Base-by-base conservation (phyloP, 2,113 vertebrate species). In the Plecotus auritus region DNA sequence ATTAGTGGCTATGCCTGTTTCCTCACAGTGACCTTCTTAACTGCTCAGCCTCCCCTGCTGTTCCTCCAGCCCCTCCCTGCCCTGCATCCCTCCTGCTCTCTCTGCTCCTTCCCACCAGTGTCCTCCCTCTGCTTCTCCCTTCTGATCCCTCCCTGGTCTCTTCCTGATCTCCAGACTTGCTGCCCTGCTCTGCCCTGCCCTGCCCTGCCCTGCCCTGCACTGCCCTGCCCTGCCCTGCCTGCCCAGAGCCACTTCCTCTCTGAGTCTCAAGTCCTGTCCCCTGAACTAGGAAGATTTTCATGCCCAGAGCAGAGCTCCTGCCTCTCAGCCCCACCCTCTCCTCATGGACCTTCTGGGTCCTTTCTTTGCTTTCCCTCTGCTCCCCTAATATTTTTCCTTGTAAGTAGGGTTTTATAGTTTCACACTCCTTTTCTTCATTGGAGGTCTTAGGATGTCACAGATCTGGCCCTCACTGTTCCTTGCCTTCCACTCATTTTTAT, bases 321-420 rank as follows among this genome's bases (percentile, higher is more conserved):
- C 54, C 76, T n/a, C 20, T 10, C 51, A 4, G 32, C 22, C 20
- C 35, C 40, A 42, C 45, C 18, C 51, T 64, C 28, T 64, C 80
- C 56, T 82, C 30, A 0, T 1, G 28, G 54, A 42, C 37, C 45
- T 81, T 30, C 22, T 1, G 12, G 47, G 37, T 22, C 5, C 0
- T 37, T 28, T 66, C 22, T 17, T 16, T 76, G 13, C 40, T 30
- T 64, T 32, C 56, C 54, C 54, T 54, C 45, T 69, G 88, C 85
- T 30, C 16, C 20, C 77, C 64, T 83, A 32, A 7, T 3, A 28
- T 84, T 7, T 22, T 40, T 26, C 78, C 73, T 4, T 42, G 0
- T 35, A 2, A 8, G 59, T 7, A 4, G 54, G 22, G 11, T 10
- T 35, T 49, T 5, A 18, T 14, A 42, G 22, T 8, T 6, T 23